Base-by-base conservation (phyloP, 2,888 invertebrate genomes). In the Andricus curvator region DNA sequence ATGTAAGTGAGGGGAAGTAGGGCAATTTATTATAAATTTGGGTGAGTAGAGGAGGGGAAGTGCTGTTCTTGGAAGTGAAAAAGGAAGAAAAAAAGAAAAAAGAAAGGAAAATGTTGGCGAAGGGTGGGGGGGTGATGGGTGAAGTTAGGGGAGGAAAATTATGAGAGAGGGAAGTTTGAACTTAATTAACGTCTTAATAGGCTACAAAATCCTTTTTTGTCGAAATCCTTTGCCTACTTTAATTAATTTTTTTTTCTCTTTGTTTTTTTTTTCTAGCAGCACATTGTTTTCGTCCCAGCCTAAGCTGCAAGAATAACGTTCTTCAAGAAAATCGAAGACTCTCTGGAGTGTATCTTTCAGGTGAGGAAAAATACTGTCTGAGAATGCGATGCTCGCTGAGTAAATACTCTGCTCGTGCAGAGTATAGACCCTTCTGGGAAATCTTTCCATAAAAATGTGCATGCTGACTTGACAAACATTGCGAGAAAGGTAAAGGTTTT, bases 381-480 rank as follows among this genome's bases (percentile, higher is more conserved):
- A 51, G 70, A 70, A 70, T 51, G 9, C 29, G 70, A 29, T 13
- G 25, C 48, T 70, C 70, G 20, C 29, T 51, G 51, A 9, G 51
- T 70, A 70, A 70, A 70, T 51, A 70, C 70, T 51, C 70, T 15
- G 17, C 29, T 25, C 51, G 20, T 48, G 29, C 17, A 51, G 48
- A 70, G 48, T 70, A 48, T 51, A 48, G 29, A 70, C 17, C 70
- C 29, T 48, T 6, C 17, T 70, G 70, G 51, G 48, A 70, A 70
- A 70, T 70, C 70, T 70, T 44, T 70, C 70, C 9, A 51, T 51
- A 68, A 41, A 68, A 70, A 70, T 70, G 29, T 70, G 25, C 68
- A 15, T 22, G 25, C 68, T 48, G 15, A 48, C 17, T 70, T 70
- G 51, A 70, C 48, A 70, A 70, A 70, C 48, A 70, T 29, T 4